phyloP scores from a whole-genome alignment of 1,140 invertebrate genomes.

The Polyergus mexicanus region DNA sequence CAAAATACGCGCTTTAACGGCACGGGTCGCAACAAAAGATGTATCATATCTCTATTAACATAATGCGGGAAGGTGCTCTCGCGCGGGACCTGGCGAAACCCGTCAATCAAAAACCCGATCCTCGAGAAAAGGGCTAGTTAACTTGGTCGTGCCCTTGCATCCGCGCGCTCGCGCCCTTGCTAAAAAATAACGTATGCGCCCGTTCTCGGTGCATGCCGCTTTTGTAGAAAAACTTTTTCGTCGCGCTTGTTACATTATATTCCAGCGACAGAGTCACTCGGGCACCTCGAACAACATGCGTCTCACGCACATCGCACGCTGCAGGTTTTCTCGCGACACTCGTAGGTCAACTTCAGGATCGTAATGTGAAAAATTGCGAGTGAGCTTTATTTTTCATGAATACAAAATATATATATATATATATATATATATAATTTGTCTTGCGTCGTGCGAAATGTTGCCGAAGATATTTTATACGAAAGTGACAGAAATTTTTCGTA shows the following conservation, averaged over 20 bases:
- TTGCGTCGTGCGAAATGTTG: background rate
- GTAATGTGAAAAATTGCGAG: background rate
- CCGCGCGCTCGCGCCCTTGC: slow-evolving; percentile 33
- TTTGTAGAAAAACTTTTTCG: slow-evolving; percentile 60
- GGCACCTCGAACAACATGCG: slow-evolving; percentile 13
- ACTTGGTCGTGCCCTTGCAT: slow-evolving; percentile 60
- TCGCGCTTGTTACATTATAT: slow-evolving; percentile 33
- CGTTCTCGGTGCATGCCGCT: slow-evolving; percentile 65
- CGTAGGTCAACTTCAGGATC: slow-evolving; percentile 52
- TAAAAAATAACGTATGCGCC: slow-evolving; percentile 69
- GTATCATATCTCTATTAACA: slow-evolving; percentile 85
- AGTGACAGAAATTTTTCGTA: background rate
- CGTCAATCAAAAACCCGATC: slow-evolving; percentile 85
- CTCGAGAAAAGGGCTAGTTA: slow-evolving; percentile 78
- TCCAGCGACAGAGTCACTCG: background rate
- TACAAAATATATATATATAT: background rate
- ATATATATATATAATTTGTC: background rate
- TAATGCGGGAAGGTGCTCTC: slow-evolving; percentile 80
- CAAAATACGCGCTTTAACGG: slow-evolving; percentile 83
- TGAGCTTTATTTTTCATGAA: background rate
- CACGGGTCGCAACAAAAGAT: slow-evolving; percentile 78
- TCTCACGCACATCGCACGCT: slow-evolving; percentile 44
- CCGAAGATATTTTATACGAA: background rate
- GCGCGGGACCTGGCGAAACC: slow-evolving; percentile 71
- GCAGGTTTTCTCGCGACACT: slow-evolving; percentile 56